Evolutionary conservation across 2,113 vertebrate species (phyloP).

Genomic region (Silurus asotus): DNA sequence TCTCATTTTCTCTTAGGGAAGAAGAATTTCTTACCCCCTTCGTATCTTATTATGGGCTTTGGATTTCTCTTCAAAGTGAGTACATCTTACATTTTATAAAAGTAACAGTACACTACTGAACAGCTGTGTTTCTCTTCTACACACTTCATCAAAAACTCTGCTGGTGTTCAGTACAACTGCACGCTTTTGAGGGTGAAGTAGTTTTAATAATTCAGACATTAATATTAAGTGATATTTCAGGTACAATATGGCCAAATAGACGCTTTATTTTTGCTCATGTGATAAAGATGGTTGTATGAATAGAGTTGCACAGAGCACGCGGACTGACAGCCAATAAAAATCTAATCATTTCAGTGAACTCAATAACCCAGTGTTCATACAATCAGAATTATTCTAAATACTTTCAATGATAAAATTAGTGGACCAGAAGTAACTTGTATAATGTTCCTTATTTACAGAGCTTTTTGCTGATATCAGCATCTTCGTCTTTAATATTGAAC

Average conservation of each 20-base stretch:
- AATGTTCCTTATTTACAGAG: background rate
- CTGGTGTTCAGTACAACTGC: background rate
- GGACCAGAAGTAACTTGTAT: background rate
- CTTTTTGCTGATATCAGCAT: no score
- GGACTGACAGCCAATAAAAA: background rate
- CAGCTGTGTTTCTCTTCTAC: background rate
- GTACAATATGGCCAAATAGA: background rate
- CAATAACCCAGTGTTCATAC: no score
- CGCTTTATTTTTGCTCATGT: background rate
- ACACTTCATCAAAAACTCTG: background rate
- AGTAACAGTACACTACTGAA: background rate
- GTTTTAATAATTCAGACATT: background rate
- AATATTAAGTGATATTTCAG: no score
- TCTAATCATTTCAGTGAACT: background rate
- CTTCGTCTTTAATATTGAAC: no score
- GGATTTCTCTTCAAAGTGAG: slow-evolving; percentile 96
- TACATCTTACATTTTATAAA: background rate
- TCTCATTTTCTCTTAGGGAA: slow-evolving; percentile 78
- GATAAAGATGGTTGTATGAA: background rate
- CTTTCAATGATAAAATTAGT: background rate
- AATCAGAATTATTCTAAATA: background rate
- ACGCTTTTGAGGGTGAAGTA: background rate
- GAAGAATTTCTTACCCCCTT: slow-evolving; percentile 97
- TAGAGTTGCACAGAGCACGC: background rate
- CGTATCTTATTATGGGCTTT: slow-evolving; percentile 97